Evolutionary conservation across 2,113 vertebrate species (phyloP), one percentile per base, ranked within the genome.

Genomic region (Taxidea taxus): DNA sequence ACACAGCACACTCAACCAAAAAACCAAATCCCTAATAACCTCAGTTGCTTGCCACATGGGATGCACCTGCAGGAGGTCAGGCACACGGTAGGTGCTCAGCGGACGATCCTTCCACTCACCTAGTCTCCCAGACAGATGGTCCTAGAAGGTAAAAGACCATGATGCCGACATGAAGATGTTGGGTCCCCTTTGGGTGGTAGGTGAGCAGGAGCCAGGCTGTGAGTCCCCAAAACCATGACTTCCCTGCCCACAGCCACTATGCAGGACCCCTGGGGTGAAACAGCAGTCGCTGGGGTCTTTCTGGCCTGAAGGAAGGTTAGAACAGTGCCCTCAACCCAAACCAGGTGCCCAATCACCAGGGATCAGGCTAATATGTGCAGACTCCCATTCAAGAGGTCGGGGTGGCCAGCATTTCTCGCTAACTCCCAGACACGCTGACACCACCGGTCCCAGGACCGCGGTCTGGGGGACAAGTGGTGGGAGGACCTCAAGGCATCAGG

Each of bases 31-130:
- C 0, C 60, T 11, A 15, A 54, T 37, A 13, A 27, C 11, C 16
- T n/a, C n/a, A 1, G 54, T n/a, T 0, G 21, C 18, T 42, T 0
- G 7, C 23, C 47, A 1, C 13, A 0, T 0, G n/a, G 0, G 49
- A 5, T 20, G 15, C 5, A 1, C 29, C 49, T n/a, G 75, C 31
- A 12, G 66, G 3, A 21, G 16, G 54, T 47, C 58, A 2, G 39
- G 37, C 31, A 15, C 54, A 23, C 27, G 47, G 74, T 39, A 21
- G 72, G 70, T 21, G 72, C 85, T 87, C 42, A 5, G 0, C 18
- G 27, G 54, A 31, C 3, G 20, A 5, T 25, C 23, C 39, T 49
- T 44, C 39, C 14, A 7, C 15, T 34, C 10, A 2, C 54, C 39
- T 4, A 0, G 2, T 14, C n/a, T 51, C 92, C 78, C 62, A 72